Base-by-base conservation (phyloP, 2,888 invertebrate species). In the Troides helena region DNA sequence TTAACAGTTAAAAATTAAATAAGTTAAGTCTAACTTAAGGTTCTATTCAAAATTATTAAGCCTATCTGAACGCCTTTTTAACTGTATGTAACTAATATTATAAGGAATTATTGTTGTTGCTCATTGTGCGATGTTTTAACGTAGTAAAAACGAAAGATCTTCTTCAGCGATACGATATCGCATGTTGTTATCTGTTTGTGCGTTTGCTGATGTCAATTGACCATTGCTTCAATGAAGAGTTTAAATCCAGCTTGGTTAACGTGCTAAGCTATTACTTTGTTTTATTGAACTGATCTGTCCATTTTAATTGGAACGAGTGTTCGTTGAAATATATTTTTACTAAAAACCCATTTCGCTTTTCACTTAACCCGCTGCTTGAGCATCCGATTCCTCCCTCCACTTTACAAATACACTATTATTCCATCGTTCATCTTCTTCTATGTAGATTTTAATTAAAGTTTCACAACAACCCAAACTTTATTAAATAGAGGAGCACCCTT, bases 281-380 rank as follows among this genome's bases (percentile, higher is more conserved):
- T 84, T 84, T 85, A 84, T 83, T 85, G 80, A 86, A 86, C 79
- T 84, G 74, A 86, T 86, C 87, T 90, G 89, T 92, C 90, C 90
- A 88, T 90, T 86, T 86, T 85, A 74, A 87, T 86, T 88, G 85
- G 86, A 87, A 85, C 81, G 76, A 86, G 76, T 86, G 84, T 88
- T 87, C 85, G 87, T 77, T 80, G 83, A 90, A 90, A 91, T 91
- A 91, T 91, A 92, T 89, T 90, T 88, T 88, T 90, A 69, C 78
- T 83, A 85, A 88, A 89, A 88, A 83, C 82, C 82, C 86, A 84
- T 86, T 82, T 76, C 81, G 90, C 90, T 90, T 92, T 92, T 92
- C 86, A 92, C 92, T 92, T 84, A 82, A 79, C 89, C 88, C 74
- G 87, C 86, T 82, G 87, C 81, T 82, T 81, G 64, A 76, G 85